Percentiles rank a stretch among this genome's conserved stretches.
Evolutionary conservation across 2,888 invertebrate genomes (phyloP).

Genomic region (Microctonus aethiopoides): DNA sequence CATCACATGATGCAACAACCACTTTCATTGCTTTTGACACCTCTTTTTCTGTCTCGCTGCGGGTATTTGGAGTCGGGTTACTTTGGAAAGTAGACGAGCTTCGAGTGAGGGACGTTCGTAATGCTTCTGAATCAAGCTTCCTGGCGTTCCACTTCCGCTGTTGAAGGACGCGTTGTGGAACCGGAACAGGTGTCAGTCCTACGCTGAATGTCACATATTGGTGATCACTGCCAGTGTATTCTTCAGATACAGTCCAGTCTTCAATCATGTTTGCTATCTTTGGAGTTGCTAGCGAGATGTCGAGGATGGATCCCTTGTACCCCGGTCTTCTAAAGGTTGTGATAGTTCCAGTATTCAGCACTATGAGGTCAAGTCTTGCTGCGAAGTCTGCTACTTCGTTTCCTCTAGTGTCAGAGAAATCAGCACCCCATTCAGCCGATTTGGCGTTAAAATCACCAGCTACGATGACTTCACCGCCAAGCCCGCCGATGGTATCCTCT

Average conservation of each 20-base stretch:
- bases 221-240: conserved; percentile 31
- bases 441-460: conserved; percentile 1
- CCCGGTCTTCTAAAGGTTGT: conserved; percentile 29
- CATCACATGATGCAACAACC: too few relatives aligned
- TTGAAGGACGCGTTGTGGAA: conserved; percentile 1
- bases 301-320: conserved; percentile 25
- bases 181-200: too few relatives aligned
- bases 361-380: not conserved
- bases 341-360: not conserved
- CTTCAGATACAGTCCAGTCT: conserved; percentile 26
- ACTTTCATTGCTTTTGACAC: too few relatives aligned
- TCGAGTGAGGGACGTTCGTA: too few relatives aligned
- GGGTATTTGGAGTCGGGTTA: too few relatives aligned
- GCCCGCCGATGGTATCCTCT: not conserved
- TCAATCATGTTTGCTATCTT: not conserved
- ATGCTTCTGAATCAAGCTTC: conserved; percentile 16
- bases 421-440: not conserved
- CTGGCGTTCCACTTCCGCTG: conserved; percentile 13
- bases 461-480: not conserved
- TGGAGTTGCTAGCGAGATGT: conserved; percentile 22
- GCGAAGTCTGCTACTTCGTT: not conserved
- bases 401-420: not conserved
- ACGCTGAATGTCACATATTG: conserved; percentile 30
- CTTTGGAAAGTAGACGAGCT: not conserved
- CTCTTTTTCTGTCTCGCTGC: too few relatives aligned